Evolutionary conservation across 2,888 invertebrate genomes (phyloP), one percentile per base, ranked within the genome.

Genomic region (Agrochola lota): DNA sequence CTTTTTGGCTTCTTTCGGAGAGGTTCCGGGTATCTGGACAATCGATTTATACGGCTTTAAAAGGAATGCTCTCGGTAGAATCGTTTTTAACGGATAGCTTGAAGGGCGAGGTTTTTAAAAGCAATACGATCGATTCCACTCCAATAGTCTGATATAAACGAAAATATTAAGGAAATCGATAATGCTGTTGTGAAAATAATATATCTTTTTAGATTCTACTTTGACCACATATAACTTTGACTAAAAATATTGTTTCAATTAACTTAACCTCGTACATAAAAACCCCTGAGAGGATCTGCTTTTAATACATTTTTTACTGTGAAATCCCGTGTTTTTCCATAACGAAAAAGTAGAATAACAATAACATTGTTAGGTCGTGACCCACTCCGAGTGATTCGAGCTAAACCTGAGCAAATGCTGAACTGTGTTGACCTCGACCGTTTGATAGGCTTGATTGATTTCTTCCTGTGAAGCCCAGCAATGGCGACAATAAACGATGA

Each of bases 371-470:
- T 30, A 55, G 60, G 26, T 69, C 57, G 15, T 82, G 71, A 74
- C 55, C 73, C 26, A 85, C 26, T 71, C 15, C 0, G 15, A 62
- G 23, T 11, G 26, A 77, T 74, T 74, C 52, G 43, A n/a, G 23
- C 49, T 49, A 46, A 74, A 49, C 55, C 43, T 35, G 26, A 72
- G 23, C 64, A 66, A 74, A 55, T 66, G 35, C 26, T 78, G 86
- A 84, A 71, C 78, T 83, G 74, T 49, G 46, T 60, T 78, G 78
- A 83, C 83, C 84, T 78, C 83, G 70, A 23, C 15, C 6, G 8
- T 62, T 71, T 82, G 67, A 62, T 83, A 71, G 64, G 59, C 74
- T 63, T 79, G 84, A 84, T 84, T 84, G 67, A 86, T 79, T 43
- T 52, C 71, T 84, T 84, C 84, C 84, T 84, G 84, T 46, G 64